Evolutionary conservation across 2,113 vertebrate species (phyloP), one percentile per base, ranked within the genome.

Genomic region (Thymallus thymallus): DNA sequence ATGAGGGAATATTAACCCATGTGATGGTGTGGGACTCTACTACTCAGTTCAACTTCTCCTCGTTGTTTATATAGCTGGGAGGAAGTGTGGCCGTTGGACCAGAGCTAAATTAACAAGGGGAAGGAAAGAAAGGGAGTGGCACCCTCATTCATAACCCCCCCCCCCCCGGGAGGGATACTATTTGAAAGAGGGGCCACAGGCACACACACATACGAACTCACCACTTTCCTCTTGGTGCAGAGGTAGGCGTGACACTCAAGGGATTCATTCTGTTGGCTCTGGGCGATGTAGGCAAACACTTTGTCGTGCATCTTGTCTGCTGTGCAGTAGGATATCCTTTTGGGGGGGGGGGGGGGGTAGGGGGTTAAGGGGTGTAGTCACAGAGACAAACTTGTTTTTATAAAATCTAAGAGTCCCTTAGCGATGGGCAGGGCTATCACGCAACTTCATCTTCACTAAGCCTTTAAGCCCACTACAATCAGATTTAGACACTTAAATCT

Each of bases 321-420:
- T 0, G 98, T 99, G 90, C 98, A 99, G 89, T 99, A 99, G 4
- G 98, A 99, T 90, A 99, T 99, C 93, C 98, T 99, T n/a, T n/a
- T n/a, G n/a, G n/a, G n/a, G n/a, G n/a, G n/a, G n/a, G n/a, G n/a
- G n/a, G n/a, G n/a, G n/a, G n/a, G n/a, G n/a, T n/a, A n/a, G n/a
- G n/a, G n/a, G n/a, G n/a, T n/a, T n/a, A n/a, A n/a, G 92, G 23
- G 29, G 78, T 24, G 61, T 62, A 12, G 24, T 56, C n/a, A 76
- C 64, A 73, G 32, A 73, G 24, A 78, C 29, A 13, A 24, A 79
- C 61, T 70, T 32, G 30, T 68, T 46, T 55, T 16, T 61, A 72
- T 62, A 73, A 76, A 71, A 12, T 22, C 35, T 66, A 67, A 26
- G 35, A 10, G 46, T 71, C 71, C 24, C 2, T 32, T 7, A 20